A percentile compares a stretch with the other conserved stretches of the same genome.
Conservation (phyloP, 2,888 invertebrate genomes). For the Axea sp. region DNA sequence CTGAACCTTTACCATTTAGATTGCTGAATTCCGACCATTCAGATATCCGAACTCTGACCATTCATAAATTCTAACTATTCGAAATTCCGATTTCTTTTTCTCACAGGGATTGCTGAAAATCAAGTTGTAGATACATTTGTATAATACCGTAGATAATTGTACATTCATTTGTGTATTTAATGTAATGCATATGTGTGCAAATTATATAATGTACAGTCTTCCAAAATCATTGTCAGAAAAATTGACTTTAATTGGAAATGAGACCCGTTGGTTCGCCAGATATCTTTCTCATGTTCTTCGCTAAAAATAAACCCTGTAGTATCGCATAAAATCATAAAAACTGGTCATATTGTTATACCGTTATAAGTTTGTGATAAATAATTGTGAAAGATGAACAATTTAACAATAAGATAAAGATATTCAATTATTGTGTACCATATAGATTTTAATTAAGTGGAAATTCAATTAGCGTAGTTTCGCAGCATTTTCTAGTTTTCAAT, state of each 20-base stretch:
- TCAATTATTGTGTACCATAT: conserved; percentile 25
- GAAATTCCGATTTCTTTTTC: too few species aligned
- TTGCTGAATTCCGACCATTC: too few species aligned
- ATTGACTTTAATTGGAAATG: conserved; percentile 13
- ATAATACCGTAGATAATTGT: conserved; percentile 54
- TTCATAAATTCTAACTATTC: too few species aligned
- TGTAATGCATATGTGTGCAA: conserved; percentile 29
- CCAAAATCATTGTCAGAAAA: conserved; percentile 32
- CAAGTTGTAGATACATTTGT: conserved; percentile 57
- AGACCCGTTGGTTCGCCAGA: too few species aligned
- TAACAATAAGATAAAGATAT: conserved; percentile 14
- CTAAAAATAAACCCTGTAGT: conserved; percentile 3
- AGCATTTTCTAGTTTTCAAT: too few species aligned
- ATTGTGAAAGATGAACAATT: conserved; percentile 11
- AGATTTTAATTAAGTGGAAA: conserved; percentile 11
- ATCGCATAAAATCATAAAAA: conserved; percentile 32
- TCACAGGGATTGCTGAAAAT: too few species aligned
- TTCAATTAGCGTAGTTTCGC: too few species aligned
- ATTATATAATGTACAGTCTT: conserved; percentile 52
- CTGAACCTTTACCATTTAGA: too few species aligned
- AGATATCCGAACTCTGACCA: too few species aligned
- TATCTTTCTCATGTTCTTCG: conserved; percentile 3
- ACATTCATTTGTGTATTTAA: conserved; percentile 42
- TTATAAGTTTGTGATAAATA: conserved; percentile 14
- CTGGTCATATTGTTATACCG: conserved; percentile 19